Evolutionary conservation across 1,140 invertebrate genomes (phyloP).

Genomic region (Acromyrmex heyeri): DNA sequence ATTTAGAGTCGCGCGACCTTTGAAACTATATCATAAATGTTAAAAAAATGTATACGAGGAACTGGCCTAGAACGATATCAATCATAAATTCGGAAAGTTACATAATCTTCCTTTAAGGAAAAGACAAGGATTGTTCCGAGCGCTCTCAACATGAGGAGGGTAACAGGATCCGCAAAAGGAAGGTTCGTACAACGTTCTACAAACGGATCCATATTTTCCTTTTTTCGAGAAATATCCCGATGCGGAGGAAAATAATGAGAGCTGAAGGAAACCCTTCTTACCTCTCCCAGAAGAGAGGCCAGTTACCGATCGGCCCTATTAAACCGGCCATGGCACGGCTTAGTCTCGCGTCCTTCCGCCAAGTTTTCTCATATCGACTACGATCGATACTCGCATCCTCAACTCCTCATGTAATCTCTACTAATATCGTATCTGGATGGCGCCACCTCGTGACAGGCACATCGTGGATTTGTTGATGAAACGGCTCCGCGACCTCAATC

Average conservation of each 20-base stretch:
- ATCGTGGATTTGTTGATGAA: conserved; percentile 71
- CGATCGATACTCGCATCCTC: conserved; percentile 80
- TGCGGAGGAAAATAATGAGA: conserved; percentile 7
- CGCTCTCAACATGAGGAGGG: background rate
- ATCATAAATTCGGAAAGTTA: conserved; percentile 11
- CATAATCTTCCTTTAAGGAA: conserved; percentile 4
- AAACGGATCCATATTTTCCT: conserved; percentile 51
- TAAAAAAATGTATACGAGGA: background rate
- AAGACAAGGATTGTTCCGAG: background rate
- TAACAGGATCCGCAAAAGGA: conserved; percentile 28
- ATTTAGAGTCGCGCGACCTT: background rate
- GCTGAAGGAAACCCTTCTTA: background rate
- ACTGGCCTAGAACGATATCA: background rate
- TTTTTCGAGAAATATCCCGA: conserved; percentile 3
- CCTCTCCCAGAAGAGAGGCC: background rate
- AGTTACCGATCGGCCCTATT: conserved; percentile 73
- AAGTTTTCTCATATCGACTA: conserved; percentile 79
- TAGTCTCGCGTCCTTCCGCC: conserved; percentile 21
- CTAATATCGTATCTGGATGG: conserved; percentile 82
- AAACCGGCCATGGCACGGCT: conserved; percentile 66
- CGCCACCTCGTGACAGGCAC: conserved; percentile 80
- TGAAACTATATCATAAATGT: conserved; percentile 11
- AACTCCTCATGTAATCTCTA: conserved; percentile 80
- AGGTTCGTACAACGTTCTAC: conserved; percentile 17
- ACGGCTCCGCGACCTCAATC: conserved; percentile 59